Conservation (phyloP, 2,113 vertebrate genomes). For the Electrona antarctica region DNA sequence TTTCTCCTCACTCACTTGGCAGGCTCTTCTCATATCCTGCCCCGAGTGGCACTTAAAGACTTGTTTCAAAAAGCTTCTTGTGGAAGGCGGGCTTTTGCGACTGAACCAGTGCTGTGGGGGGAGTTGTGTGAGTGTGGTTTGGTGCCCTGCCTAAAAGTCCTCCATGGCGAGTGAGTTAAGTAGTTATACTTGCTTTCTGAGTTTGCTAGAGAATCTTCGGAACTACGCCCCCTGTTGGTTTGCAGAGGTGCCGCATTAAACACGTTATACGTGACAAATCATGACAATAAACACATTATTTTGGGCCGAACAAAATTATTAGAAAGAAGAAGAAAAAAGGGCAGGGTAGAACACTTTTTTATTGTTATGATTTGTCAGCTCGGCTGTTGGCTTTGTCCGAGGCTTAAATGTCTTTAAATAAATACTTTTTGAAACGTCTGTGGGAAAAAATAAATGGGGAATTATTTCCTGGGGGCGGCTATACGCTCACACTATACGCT, state of each 20-base stretch:
- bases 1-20: conserved; percentile 29
- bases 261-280: too few species aligned
- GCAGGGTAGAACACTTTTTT: too few species aligned
- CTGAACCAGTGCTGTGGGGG: conserved; percentile 15
- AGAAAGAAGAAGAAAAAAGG: too few species aligned
- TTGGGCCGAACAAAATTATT: too few species aligned
- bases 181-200: conserved; percentile 33
- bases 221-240: conserved; percentile 38
- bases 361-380: too few species aligned
- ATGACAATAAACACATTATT: too few species aligned
- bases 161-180: conserved; percentile 47
- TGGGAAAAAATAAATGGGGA: too few species aligned
- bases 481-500: too few species aligned
- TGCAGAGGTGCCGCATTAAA: neutral
- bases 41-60: conserved; percentile 61
- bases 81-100: conserved; percentile 33
- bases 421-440: too few species aligned
- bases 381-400: too few species aligned
- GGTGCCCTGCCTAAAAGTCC: conserved; percentile 44
- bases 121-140: conserved; percentile 65
- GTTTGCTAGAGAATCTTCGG: neutral
- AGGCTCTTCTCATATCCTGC: conserved; percentile 20
- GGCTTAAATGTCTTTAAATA: too few species aligned
- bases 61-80: conserved; percentile 58
- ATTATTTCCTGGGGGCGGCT: too few species aligned